phyloP scores from a whole-genome alignment of 2,113 vertebrate genomes.

The Pelvicachromis taeniatus region DNA sequence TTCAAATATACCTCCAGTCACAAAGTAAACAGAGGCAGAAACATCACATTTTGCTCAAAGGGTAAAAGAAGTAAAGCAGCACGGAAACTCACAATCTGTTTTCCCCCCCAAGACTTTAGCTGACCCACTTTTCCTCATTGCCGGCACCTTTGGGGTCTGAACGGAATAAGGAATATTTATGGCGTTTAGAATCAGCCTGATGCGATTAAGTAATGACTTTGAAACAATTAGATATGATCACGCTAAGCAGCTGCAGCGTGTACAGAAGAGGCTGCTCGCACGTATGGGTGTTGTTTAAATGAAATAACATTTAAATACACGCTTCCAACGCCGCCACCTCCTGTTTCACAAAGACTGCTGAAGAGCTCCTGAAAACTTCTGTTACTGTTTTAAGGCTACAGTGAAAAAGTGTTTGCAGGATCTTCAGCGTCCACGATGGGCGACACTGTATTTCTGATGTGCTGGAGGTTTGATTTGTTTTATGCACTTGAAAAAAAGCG shows the following conservation, averaged over 20 bases:
- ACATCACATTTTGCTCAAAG: constrained; percentile 21
- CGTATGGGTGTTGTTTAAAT: not conserved
- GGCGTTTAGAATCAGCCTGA: constrained; percentile 54
- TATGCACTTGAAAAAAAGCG: too few relatives aligned
- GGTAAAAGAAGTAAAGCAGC: not conserved
- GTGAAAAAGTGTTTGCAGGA: not conserved
- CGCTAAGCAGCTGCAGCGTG: not conserved
- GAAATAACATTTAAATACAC: not conserved
- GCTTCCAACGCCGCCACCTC: fast-evolving
- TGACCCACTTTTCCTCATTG: constrained; percentile 68
- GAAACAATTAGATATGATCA: constrained; percentile 49
- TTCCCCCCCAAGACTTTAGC: constrained; percentile 52
- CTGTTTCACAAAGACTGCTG: fast-evolving
- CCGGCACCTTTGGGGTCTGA: constrained; percentile 40
- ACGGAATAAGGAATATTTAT: constrained; percentile 56
- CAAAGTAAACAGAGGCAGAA: constrained; percentile 60
- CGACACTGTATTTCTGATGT: too few relatives aligned
- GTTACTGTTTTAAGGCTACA: not conserved
- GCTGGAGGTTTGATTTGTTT: not conserved
- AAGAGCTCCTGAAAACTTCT: not conserved
- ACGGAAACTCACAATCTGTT: constrained; percentile 1
- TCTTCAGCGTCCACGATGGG: fast-evolving
- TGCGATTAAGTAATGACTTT: constrained; percentile 68
- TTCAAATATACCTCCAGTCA: constrained; percentile 51
- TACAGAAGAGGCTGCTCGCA: not conserved